A percentile compares a stretch with the other conserved stretches of the same genome.
Evolutionary conservation across 2,888 invertebrate species (phyloP).

Genomic region (Rotaria socialis): DNA sequence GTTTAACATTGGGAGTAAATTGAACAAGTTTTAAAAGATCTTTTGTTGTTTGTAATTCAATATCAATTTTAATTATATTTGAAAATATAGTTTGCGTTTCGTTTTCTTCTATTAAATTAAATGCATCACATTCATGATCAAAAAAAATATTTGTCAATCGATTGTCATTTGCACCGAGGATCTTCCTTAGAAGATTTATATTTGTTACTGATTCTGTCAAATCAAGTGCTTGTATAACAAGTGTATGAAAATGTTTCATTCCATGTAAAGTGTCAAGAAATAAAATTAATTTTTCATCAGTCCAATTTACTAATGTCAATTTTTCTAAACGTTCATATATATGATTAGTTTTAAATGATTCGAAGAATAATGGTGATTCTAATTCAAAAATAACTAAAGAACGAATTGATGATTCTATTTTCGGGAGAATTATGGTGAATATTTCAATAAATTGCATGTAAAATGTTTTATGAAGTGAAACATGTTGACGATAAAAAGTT

Average conservation of each 20-base stretch:
- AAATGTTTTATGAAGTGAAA: background rate
- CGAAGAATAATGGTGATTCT: background rate
- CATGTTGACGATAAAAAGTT: background rate
- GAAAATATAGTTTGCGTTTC: background rate
- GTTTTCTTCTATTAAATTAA: background rate
- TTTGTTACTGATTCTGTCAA: background rate
- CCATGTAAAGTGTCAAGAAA: background rate
- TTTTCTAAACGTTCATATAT: background rate
- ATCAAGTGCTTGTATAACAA: background rate
- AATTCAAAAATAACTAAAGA: background rate
- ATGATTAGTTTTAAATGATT: background rate
- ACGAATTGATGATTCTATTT: background rate
- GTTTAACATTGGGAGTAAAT: background rate
- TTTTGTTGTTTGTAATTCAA: conserved; percentile 21
- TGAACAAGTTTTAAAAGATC: background rate
- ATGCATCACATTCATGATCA: background rate
- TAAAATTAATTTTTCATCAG: background rate
- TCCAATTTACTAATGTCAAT: conserved; percentile 14
- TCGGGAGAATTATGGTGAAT: background rate
- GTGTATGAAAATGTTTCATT: background rate
- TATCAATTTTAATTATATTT: background rate
- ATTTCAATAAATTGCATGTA: background rate
- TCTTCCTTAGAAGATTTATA: background rate
- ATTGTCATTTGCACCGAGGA: background rate
- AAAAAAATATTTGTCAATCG: background rate